Conservation (phyloP, 2,888 invertebrate species). For the Alloplasta piceator region DNA sequence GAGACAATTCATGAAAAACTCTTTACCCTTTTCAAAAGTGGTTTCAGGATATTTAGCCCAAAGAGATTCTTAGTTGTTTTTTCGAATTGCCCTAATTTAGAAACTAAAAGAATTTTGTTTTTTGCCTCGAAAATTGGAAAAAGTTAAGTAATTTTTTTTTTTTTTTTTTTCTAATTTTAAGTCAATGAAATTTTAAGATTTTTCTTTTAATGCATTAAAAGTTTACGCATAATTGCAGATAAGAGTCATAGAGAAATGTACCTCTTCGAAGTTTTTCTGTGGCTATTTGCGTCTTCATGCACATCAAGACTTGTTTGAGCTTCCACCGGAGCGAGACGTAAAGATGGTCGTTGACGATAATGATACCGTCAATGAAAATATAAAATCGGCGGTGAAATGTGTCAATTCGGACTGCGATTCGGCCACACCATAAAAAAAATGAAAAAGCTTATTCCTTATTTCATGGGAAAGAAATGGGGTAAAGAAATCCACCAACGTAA, state of each 20-base stretch:
- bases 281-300: slow-evolving; percentile 31
- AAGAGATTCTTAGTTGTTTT: no score
- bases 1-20: no score
- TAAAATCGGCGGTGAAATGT: neutral
- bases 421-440: slow-evolving; percentile 3
- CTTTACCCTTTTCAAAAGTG: no score
- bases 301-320: neutral
- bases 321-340: neutral
- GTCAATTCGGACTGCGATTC: slow-evolving; percentile 16
- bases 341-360: neutral
- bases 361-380: neutral
- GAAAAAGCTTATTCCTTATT: no score
- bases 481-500: neutral
- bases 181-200: neutral
- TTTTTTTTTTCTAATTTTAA: no score
- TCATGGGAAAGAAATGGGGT: neutral
- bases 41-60: no score
- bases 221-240: slow-evolving; percentile 1
- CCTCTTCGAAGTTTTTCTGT: neutral
- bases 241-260: slow-evolving; percentile 10
- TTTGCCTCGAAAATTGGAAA: no score
- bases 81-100: no score
- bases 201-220: neutral
- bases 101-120: no score
- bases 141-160: no score